Conservation (phyloP, 2,113 vertebrate genomes). For the Hemiscyllium ocellatum region DNA sequence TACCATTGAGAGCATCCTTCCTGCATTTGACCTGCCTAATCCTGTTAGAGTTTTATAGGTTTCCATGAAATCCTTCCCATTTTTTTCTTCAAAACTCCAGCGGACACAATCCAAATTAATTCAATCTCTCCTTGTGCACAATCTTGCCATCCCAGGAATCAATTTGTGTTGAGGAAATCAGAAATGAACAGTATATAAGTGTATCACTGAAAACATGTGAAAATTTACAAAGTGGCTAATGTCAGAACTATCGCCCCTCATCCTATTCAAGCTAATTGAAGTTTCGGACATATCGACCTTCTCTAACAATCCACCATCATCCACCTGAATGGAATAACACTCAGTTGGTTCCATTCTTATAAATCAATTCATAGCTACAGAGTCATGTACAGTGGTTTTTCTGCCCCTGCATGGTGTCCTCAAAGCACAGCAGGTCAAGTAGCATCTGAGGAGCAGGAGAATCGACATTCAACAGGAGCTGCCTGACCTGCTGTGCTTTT, state of each 20-base stretch:
- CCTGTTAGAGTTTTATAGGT: no score
- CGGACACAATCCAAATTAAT: no score
- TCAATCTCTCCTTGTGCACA: no score
- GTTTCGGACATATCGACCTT: no score
- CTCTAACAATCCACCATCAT: neutral
- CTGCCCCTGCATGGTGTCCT: neutral
- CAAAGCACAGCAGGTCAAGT: no score
- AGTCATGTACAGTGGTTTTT: neutral
- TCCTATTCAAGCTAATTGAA: neutral
- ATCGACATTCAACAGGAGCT: no score
- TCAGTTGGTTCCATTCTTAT: neutral
- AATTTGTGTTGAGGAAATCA: neutral
- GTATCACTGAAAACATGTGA: neutral
- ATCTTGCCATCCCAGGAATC: neutral
- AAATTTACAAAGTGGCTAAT: neutral
- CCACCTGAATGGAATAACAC: neutral
- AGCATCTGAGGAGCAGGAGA: no score
- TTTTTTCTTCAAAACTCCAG: no score
- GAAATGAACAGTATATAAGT: neutral
- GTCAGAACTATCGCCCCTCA: neutral
- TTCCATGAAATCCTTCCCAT: no score
- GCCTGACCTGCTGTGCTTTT: no score
- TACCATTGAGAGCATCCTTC: no score
- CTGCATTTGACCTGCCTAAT: no score
- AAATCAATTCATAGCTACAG: neutral